A percentile compares a stretch with the other conserved stretches of the same genome.
Evolutionary conservation across 2,113 vertebrate genomes (phyloP).

Genomic region (Desmodus rotundus): DNA sequence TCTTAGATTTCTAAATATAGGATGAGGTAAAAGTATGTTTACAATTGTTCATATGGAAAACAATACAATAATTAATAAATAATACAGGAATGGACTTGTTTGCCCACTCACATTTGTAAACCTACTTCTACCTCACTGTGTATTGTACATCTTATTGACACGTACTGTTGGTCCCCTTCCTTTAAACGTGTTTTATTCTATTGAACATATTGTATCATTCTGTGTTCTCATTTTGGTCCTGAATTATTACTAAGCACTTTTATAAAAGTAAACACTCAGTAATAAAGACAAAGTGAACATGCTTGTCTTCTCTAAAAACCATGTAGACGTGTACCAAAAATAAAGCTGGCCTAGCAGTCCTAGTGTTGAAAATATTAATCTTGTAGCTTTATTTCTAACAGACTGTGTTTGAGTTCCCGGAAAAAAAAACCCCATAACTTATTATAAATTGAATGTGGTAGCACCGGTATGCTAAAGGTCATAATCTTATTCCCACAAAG

Average conservation of each 20-base stretch:
- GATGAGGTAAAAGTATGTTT: background rate
- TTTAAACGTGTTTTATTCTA: background rate
- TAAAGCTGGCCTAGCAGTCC: background rate
- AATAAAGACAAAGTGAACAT: background rate
- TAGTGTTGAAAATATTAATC: background rate
- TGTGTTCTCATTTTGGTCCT: background rate
- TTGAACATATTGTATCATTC: background rate
- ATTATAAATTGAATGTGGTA: background rate
- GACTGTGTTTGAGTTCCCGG: background rate
- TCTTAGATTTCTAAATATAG: background rate
- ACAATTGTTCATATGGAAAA: background rate
- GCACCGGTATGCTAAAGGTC: background rate
- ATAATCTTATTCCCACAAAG: background rate
- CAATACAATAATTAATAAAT: too few species aligned
- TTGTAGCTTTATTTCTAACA: background rate
- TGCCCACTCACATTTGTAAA: background rate
- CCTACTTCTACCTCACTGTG: background rate
- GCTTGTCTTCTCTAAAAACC: background rate
- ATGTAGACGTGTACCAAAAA: background rate
- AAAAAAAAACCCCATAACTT: background rate
- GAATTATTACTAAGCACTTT: background rate
- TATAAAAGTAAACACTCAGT: background rate
- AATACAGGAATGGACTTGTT: too few species aligned
- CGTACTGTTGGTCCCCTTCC: background rate
- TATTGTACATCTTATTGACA: background rate